A percentile compares a stretch with the other conserved stretches of the same genome.
Conservation (phyloP, 2,797 vertebrate genomes). For the Poecile montanus region DNA sequence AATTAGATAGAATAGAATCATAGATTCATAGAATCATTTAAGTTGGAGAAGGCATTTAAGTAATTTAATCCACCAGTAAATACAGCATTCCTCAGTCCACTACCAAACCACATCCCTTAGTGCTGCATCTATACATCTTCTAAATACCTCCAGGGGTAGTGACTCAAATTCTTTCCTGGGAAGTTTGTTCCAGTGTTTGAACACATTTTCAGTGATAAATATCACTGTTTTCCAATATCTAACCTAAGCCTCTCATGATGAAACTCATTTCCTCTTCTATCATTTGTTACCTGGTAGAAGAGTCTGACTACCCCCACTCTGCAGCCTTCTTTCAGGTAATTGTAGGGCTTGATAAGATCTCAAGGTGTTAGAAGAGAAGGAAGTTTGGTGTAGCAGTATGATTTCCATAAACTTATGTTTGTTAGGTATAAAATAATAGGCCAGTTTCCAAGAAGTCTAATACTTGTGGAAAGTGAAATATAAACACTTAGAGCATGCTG, state of each 20-base stretch:
- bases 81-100: neutral
- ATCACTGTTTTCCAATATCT: neutral
- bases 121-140: neutral
- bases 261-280: neutral
- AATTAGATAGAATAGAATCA: neutral
- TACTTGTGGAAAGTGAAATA: neutral
- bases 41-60: neutral
- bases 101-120: neutral
- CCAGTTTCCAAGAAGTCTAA: neutral
- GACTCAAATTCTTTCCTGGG: neutral
- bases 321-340: neutral
- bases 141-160: neutral
- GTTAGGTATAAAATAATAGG: neutral
- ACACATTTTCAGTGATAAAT: neutral
- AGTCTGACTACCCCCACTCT: rapidly evolving
- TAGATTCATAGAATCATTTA: neutral
- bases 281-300: neutral
- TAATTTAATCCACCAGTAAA: neutral
- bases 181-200: neutral
- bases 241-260: neutral
- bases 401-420: neutral
- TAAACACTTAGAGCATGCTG: neutral
- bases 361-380: neutral
- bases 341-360: neutral
- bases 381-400: neutral